Evolutionary conservation across 1,140 invertebrate genomes (phyloP).

Genomic region (Drosophila tropicalis): DNA sequence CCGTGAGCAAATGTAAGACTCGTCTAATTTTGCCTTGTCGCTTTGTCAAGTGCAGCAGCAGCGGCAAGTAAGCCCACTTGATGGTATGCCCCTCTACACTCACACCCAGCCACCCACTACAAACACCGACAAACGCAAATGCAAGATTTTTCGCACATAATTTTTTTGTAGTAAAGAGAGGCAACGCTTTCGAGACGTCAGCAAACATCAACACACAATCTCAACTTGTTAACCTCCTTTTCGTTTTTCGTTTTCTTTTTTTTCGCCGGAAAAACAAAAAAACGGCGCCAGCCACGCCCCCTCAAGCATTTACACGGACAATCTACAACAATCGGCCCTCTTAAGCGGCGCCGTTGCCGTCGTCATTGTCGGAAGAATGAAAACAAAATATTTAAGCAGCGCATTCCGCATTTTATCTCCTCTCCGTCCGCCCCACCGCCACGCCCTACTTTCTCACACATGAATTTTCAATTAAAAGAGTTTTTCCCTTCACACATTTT

Average conservation of each 20-base stretch:
- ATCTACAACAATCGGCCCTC: constrained; percentile 54
- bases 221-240: constrained; percentile 78
- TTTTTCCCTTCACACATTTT: constrained; percentile 44
- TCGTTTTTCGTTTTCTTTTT: constrained; percentile 5
- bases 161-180: constrained; percentile 15
- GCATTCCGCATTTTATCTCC: constrained; percentile 31
- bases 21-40: constrained; percentile 52
- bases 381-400: constrained; percentile 73
- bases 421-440: too few species aligned
- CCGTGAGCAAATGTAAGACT: constrained; percentile 53
- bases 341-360: constrained; percentile 48
- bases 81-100: neutral
- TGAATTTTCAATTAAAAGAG: constrained; percentile 79
- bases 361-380: constrained; percentile 59
- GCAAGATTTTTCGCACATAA: constrained; percentile 63
- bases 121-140: constrained; percentile 14
- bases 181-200: constrained; percentile 34
- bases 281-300: constrained; percentile 21
- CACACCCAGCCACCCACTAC: neutral
- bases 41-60: constrained; percentile 34
- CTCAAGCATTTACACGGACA: constrained; percentile 62
- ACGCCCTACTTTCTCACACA: constrained; percentile 26
- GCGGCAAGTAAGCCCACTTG: constrained; percentile 56
- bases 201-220: constrained; percentile 54
- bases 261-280: constrained; percentile 4